phyloP scores from a whole-genome alignment of 1,140 invertebrate species.

The Cepaea nemoralis region DNA sequence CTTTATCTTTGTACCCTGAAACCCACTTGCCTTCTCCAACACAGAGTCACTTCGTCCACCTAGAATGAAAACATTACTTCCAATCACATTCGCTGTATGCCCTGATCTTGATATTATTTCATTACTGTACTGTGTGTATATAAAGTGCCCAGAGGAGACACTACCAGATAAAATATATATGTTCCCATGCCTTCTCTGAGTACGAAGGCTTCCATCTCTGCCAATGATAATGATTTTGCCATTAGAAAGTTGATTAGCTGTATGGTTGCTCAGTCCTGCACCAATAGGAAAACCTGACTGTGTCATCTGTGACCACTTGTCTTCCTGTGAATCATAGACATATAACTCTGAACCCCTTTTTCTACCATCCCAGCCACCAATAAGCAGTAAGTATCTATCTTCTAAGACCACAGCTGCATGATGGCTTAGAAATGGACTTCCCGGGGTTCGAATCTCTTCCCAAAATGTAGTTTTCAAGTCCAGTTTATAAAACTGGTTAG shows the following conservation, averaged over 20 bases:
- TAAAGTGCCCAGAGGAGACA: slow-evolving; percentile 51
- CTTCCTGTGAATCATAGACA: slow-evolving; percentile 62
- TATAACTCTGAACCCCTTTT: slow-evolving; percentile 48
- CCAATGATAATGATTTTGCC: slow-evolving; percentile 67
- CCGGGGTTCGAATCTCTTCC: slow-evolving; percentile 44
- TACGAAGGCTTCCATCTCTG: slow-evolving; percentile 67
- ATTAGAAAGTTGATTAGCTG: slow-evolving; percentile 55
- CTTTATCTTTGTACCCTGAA: background rate
- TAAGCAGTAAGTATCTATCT: slow-evolving; percentile 65
- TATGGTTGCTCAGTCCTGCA: slow-evolving; percentile 69
- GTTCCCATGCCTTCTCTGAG: slow-evolving; percentile 64
- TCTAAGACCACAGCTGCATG: slow-evolving; percentile 63
- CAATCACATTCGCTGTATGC: slow-evolving; percentile 60
- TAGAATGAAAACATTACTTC: slow-evolving; percentile 57
- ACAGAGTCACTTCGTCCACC: slow-evolving; percentile 65
- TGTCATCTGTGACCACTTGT: slow-evolving; percentile 55
- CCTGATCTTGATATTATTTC: slow-evolving; percentile 67
- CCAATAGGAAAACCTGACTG: slow-evolving; percentile 64
- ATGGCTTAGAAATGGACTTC: slow-evolving; percentile 66
- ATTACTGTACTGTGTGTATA: slow-evolving; percentile 57
- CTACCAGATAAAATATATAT: slow-evolving; percentile 60
- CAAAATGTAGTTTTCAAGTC: slow-evolving; percentile 51
- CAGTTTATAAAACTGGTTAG: slow-evolving; percentile 59
- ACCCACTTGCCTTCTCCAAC: background rate
- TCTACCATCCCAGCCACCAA: slow-evolving; percentile 71